Base-by-base conservation (phyloP, 2,113 vertebrate species). In the Kryptolebias marmoratus region DNA sequence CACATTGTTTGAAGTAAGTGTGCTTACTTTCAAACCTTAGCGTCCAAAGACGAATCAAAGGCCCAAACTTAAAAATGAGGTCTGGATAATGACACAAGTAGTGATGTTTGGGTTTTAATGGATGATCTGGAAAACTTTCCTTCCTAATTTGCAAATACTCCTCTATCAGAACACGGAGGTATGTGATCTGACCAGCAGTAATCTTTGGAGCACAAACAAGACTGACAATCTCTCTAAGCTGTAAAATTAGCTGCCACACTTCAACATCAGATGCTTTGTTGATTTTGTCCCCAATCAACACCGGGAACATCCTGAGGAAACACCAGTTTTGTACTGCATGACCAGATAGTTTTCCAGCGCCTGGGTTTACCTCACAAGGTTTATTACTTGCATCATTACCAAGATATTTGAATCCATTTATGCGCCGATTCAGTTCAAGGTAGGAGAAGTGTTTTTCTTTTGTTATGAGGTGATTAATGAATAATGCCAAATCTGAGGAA, bases 11-110 rank as follows among this genome's bases (percentile, higher is more conserved):
- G 31, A 31, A 56, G 11, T 56, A 56, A 1, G 12, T 13, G 27
- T 56, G 54, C 54, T 56, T 56, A 12, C 54, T 56, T 10, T 30
- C 54, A 56, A 56, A 56, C 28, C 54, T 56, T 27, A 56, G 27
- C 3, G 54, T 56, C 54, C 54, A 56, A 15, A 56, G 14, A 10
- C 54, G 12, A 56, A 56, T 56, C 11, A 56, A 13, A 13, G 28
- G 27, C 9, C 28, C 54, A 56, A 56, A 13, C 28, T 12, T 56
- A 22, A 56, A 1, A 13, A 56, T 56, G 8, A 55, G 27, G 3
- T 22, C 11, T 28, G 54, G 54, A 13, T 55, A 55, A 27, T 55
- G 54, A 27, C 13, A 22, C 5, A 56, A 13, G 10, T 53, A 53
- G 54, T 56, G 54, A 31, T 56, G 54, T 22, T 56, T 56, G 27